Conservation (phyloP, 2,888 invertebrate species). For the Heliconius ethilla region DNA sequence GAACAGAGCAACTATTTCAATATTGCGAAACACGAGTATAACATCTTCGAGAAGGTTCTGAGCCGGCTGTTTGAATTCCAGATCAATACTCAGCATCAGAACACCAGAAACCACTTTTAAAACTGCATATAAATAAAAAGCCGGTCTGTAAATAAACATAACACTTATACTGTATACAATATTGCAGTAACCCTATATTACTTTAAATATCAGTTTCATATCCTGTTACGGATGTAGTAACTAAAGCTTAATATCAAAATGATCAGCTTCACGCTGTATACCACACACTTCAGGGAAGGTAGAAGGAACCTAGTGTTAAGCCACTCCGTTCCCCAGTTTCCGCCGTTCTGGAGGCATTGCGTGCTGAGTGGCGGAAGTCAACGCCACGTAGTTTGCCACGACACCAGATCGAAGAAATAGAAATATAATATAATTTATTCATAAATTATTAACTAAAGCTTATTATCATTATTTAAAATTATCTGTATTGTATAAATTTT, state of each 20-base stretch:
- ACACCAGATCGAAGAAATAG: too few species aligned
- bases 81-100: constrained; percentile 86
- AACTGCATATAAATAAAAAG: constrained; percentile 88
- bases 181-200: constrained; percentile 9
- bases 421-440: too few species aligned
- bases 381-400: too few species aligned
- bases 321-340: too few species aligned
- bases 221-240: constrained; percentile 9
- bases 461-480: background rate
- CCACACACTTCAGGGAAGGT: too few species aligned
- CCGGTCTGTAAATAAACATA: constrained; percentile 81
- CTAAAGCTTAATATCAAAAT: background rate
- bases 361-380: too few species aligned
- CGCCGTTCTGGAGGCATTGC: too few species aligned
- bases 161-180: constrained; percentile 17
- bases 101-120: constrained; percentile 85
- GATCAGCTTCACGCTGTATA: too few species aligned
- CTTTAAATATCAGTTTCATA: constrained; percentile 14
- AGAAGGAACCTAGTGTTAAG: too few species aligned
- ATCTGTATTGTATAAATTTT: background rate
- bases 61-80: constrained; percentile 89
- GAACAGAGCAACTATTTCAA: constrained; percentile 87
- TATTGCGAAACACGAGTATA: constrained; percentile 84
- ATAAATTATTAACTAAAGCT: too few species aligned
- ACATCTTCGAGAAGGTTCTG: constrained; percentile 87